A percentile compares a stretch with the other conserved stretches of the same genome.
Evolutionary conservation across 2,888 invertebrate species (phyloP).

Genomic region (Ophion obscuratus): DNA sequence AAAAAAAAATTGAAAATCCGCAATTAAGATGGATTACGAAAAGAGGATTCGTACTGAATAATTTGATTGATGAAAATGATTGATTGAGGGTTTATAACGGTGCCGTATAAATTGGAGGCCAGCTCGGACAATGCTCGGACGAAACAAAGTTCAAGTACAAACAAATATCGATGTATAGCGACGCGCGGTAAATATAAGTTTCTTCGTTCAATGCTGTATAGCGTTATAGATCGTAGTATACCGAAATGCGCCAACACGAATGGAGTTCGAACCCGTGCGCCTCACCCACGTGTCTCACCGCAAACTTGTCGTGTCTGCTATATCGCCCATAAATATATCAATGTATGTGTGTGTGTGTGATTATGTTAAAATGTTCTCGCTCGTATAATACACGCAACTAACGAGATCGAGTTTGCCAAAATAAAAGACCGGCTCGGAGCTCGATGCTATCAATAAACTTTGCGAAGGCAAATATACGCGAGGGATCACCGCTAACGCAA

Average conservation of each 20-base stretch:
- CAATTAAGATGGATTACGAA: too few relatives aligned
- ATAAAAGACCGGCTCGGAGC: slow-evolving; percentile 41
- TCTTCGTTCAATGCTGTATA: too few relatives aligned
- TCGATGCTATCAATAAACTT: slow-evolving; percentile 81
- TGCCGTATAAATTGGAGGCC: too few relatives aligned
- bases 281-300: slow-evolving; percentile 47
- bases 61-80: too few relatives aligned
- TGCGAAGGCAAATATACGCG: slow-evolving; percentile 54
- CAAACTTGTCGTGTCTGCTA: slow-evolving; percentile 2
- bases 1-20: too few relatives aligned
- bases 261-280: slow-evolving; percentile 62
- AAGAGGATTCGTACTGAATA: too few relatives aligned
- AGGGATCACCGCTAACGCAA: not conserved
- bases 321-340: not conserved
- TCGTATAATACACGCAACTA: slow-evolving; percentile 52
- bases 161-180: not conserved
- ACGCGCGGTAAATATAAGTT: too few relatives aligned
- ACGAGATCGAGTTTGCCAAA: slow-evolving; percentile 55
- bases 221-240: too few relatives aligned
- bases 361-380: slow-evolving; percentile 45
- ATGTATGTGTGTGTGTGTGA: slow-evolving; percentile 1
- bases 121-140: too few relatives aligned
- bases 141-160: not conserved
- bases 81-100: too few relatives aligned
- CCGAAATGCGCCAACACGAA: slow-evolving; percentile 13